Evolutionary conservation across 2,888 invertebrate species (phyloP).

Genomic region (Protula sp.): DNA sequence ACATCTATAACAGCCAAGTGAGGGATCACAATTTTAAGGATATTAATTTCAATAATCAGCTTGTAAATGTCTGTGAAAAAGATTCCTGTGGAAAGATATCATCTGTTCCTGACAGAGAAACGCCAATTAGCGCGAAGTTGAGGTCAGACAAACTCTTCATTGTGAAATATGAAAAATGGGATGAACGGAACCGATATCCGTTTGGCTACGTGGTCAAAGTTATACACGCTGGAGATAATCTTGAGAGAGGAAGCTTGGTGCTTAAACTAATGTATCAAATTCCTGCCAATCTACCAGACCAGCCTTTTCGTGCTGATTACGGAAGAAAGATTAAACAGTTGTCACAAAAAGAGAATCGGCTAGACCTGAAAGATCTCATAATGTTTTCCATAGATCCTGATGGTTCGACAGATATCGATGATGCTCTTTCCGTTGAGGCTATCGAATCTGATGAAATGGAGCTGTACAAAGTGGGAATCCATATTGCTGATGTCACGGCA

Average conservation of each 20-base stretch:
- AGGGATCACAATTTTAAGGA: no score
- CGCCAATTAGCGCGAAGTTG: background rate
- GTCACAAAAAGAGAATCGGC: slow-evolving; percentile 30
- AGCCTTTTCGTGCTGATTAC: slow-evolving; percentile 6
- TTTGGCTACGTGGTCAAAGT: slow-evolving; percentile 4
- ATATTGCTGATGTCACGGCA: slow-evolving; percentile 87
- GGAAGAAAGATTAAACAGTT: slow-evolving; percentile 14
- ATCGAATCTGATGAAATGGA: slow-evolving; percentile 54
- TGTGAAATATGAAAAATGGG: slow-evolving; percentile 5
- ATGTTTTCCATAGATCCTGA: slow-evolving; percentile 90
- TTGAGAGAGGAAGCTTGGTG: background rate
- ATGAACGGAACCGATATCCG: background rate
- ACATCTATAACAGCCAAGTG: background rate
- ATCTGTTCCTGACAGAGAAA: no score
- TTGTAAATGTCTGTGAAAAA: no score
- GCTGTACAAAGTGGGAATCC: slow-evolving; percentile 71
- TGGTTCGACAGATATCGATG: slow-evolving; percentile 88
- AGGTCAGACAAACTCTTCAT: slow-evolving; percentile 1
- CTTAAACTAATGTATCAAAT: slow-evolving; percentile 5
- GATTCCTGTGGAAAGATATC: background rate
- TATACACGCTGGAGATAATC: background rate
- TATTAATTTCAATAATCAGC: no score
- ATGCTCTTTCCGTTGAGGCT: slow-evolving; percentile 76
- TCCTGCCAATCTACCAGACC: no score
- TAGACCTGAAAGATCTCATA: slow-evolving; percentile 58